Conservation (phyloP, 2,888 invertebrate species). For the Alentia gelatinosa region DNA sequence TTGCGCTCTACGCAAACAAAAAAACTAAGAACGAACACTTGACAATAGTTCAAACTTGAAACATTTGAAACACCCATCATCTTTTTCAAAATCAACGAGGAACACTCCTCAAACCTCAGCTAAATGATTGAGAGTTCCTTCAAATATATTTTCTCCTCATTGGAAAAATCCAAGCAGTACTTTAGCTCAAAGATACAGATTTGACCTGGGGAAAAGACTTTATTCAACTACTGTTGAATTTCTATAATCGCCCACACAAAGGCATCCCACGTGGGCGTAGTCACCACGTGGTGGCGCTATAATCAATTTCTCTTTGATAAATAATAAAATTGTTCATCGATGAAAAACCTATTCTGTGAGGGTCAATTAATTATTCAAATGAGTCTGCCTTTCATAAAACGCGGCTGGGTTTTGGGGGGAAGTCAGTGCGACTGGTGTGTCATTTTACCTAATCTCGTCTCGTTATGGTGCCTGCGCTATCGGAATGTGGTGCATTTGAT, state of each 20-base stretch:
- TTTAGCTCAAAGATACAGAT: too few relatives aligned
- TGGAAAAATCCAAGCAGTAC: too few relatives aligned
- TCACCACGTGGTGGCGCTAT: background rate
- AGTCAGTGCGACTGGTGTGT: background rate
- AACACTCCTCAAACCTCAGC: too few relatives aligned
- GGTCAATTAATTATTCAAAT: background rate
- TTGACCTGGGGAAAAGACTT: background rate
- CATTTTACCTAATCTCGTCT: background rate
- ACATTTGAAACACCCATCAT: too few relatives aligned
- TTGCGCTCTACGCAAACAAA: too few relatives aligned
- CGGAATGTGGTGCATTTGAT: background rate
- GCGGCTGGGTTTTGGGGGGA: background rate
- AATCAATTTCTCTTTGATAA: slow-evolving; percentile 4
- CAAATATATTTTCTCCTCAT: too few relatives aligned
- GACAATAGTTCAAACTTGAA: too few relatives aligned
- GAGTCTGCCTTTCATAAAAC: background rate
- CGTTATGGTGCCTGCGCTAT: background rate
- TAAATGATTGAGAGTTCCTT: too few relatives aligned
- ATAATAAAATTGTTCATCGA: background rate
- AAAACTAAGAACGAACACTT: too few relatives aligned
- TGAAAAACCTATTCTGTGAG: background rate
- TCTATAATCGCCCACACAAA: slow-evolving; percentile 1
- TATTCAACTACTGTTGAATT: too few relatives aligned
- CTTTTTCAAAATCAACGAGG: too few relatives aligned
- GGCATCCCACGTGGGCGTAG: background rate